Base-by-base conservation (phyloP, 1,140 invertebrate genomes). In the Calephelis virginiensis region DNA sequence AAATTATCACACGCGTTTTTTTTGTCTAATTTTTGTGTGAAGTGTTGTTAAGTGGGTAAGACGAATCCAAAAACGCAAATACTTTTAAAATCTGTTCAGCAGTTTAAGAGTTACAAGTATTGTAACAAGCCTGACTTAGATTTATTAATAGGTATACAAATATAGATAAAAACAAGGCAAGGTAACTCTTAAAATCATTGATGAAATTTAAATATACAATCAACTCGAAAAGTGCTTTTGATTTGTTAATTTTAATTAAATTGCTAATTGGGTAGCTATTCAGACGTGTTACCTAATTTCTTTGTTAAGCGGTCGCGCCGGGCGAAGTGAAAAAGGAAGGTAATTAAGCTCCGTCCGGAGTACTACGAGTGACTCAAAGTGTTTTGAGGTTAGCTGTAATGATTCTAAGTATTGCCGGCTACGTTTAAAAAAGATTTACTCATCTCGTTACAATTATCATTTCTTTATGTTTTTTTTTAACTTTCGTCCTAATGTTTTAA, bases 281-380 rank as follows among this genome's bases (percentile, higher is more conserved):
- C 49, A 14, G n/a, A 10, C 63, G 63, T n/a, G 14, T 65, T 40
- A 28, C 63, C 49, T 65, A 59, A 65, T 59, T 65, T 56, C 63
- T 65, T 65, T 65, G 63, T 65, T 65, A n/a, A 53, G 49, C 63
- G 49, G 49, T 65, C 63, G 43, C 63, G 63, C 53, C 50, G 53
- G 17, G 17, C 45, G 61, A 61, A 64, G 59, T 60, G 62, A 63
- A 70, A 70, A 70, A 66, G 65, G 67, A 67, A 70, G 69, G 67
- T 64, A 74, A 70, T 71, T 69, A 74, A 67, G 69, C 48, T 48
- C 14, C 14, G 38, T 13, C 9, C 49, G 11, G 49, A 65, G 63
- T 65, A 40, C 50, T 45, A 28, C n/a, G 40, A 43, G 40, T 43
- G 8, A 43, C 38, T 53, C 49, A 56, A 17, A 45, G 63, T 71